These are phyloP conservation scores for Cichladusa arquata DNA, from an alignment of 2,113 vertebrate species.

Conservation along the genomic window DNA sequence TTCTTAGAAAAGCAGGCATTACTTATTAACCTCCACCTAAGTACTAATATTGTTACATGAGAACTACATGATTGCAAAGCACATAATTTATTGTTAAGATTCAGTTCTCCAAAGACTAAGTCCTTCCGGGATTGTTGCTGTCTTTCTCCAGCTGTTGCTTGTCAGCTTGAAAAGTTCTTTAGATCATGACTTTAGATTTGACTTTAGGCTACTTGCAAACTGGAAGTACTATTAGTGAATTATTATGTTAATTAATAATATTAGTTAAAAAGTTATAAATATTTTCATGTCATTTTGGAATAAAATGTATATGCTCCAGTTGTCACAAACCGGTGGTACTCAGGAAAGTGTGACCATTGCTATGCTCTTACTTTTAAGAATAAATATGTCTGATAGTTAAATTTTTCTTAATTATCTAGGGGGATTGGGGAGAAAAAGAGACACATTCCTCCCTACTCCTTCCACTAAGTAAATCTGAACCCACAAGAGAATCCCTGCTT, in stretches of 20 bases:
- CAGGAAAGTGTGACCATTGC: neutral
- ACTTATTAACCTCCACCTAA: neutral
- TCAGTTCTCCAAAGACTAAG: neutral
- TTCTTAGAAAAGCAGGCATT: neutral
- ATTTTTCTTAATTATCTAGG: neutral
- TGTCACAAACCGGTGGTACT: neutral
- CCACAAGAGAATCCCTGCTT: neutral
- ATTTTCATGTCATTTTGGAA: neutral
- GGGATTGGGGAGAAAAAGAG: fast-evolving
- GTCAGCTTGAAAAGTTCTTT: neutral
- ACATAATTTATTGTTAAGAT: neutral
- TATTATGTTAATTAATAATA: neutral
- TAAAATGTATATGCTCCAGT: neutral
- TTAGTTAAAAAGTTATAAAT: neutral
- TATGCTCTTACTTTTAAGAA: neutral
- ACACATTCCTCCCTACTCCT: neutral
- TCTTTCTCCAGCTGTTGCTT: neutral
- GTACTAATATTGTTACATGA: neutral
- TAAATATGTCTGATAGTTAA: neutral
- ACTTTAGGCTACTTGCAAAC: neutral
- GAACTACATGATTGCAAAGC: neutral
- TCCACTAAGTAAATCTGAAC: neutral
- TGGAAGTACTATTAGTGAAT: neutral
- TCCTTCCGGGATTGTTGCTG: neutral
- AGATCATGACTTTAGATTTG: neutral